Percentiles rank a stretch among this genome's conserved stretches.
These are phyloP conservation scores for Girardia tigrina DNA, from an alignment of 2,888 invertebrate genomes.

Conservation along the genomic window DNA sequence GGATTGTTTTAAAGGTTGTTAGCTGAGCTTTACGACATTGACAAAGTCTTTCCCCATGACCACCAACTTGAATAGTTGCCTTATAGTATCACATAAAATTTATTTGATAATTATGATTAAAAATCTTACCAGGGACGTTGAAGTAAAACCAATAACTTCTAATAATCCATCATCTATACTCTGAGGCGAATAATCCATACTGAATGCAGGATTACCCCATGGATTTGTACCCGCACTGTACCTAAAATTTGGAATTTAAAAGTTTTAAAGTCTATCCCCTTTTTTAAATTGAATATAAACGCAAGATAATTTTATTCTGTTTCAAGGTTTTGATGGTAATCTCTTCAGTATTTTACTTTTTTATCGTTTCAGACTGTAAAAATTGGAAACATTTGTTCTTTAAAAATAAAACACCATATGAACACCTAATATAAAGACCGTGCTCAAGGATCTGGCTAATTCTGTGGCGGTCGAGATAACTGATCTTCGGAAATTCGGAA, in stretches of 20 bases:
- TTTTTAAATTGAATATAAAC: background rate
- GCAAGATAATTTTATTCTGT: background rate
- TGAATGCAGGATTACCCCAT: conserved; percentile 59
- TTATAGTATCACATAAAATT: conserved; percentile 24
- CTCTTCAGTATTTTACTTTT: background rate
- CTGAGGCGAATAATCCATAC: conserved; percentile 54
- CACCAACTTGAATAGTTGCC: conserved; percentile 35
- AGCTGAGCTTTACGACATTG: conserved; percentile 34
- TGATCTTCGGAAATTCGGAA: too few species aligned
- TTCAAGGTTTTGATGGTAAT: background rate
- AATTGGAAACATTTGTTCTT: background rate
- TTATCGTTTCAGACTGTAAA: background rate
- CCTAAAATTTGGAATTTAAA: conserved; percentile 49
- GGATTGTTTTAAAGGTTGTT: conserved; percentile 26
- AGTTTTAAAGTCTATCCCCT: too few species aligned
- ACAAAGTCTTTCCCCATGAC: conserved; percentile 35
- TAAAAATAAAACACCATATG: too few species aligned
- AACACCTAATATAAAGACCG: too few species aligned
- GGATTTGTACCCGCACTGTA: conserved; percentile 52
- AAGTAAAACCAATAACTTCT: conserved; percentile 73
- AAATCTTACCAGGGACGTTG: conserved; percentile 35
- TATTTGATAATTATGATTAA: background rate
- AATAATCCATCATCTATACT: conserved; percentile 78
- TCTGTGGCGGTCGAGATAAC: too few species aligned
- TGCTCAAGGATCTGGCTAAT: too few species aligned